A percentile compares a stretch with the other conserved stretches of the same genome.
Conservation (phyloP, 2,888 invertebrate species). For the Drosophila cyrtoloma region DNA sequence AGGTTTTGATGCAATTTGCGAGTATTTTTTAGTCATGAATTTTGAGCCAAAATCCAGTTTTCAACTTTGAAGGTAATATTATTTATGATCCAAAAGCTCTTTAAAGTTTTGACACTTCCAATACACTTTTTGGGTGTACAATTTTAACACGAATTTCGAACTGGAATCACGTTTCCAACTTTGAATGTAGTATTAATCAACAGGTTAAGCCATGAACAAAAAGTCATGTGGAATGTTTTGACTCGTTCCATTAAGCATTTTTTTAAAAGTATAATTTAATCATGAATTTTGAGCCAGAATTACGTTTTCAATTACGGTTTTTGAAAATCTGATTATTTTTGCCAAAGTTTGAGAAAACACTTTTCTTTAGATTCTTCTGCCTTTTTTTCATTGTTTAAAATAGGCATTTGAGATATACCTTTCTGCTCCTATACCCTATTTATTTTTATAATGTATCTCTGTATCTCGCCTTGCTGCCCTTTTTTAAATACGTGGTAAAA, state of each 20-base stretch:
- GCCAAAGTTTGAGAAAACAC: neutral
- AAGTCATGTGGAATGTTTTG: neutral
- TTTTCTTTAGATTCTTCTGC: neutral
- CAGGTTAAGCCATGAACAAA: neutral
- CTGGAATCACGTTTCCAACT: neutral
- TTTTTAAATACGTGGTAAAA: conserved; percentile 7
- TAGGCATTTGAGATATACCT: neutral
- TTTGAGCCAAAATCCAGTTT: neutral
- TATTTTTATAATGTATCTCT: neutral
- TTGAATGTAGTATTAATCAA: neutral
- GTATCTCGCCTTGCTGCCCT: neutral
- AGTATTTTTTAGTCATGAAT: neutral
- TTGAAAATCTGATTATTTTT: neutral
- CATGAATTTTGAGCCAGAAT: neutral
- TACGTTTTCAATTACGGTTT: too few relatives aligned
- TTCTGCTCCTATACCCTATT: neutral
- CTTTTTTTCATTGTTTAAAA: neutral
- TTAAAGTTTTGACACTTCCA: neutral
- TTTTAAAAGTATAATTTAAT: neutral
- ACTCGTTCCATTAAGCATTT: neutral
- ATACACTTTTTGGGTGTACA: neutral
- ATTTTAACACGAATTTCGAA: neutral
- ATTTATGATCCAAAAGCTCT: neutral
- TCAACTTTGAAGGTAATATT: neutral
- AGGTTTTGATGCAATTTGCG: neutral